phyloP scores from a whole-genome alignment of 2,113 vertebrate species.

The Boulengeromyrus knoepffleri region DNA sequence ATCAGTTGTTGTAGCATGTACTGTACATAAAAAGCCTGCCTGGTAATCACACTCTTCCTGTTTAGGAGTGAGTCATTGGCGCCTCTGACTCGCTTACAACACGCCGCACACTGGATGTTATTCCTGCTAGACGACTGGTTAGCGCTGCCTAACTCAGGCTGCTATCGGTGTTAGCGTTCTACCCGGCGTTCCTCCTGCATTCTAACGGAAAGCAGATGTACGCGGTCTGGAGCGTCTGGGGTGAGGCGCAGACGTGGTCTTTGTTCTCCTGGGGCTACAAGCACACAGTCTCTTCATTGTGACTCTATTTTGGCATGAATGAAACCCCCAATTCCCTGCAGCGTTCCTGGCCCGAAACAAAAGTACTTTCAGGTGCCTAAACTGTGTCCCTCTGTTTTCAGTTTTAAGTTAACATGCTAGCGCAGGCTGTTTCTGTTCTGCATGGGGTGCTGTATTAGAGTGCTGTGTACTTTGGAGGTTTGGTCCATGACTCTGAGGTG shows the following conservation, averaged over 20 bases:
- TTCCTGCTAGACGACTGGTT: background rate
- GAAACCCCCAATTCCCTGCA: background rate
- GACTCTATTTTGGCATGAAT: background rate
- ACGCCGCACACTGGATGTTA: background rate
- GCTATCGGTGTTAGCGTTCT: background rate
- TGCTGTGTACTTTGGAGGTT: background rate
- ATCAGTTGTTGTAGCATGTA: background rate
- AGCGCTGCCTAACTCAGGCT: background rate
- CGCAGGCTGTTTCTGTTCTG: background rate
- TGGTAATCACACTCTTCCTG: background rate
- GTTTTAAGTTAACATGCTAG: background rate
- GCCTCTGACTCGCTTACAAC: background rate
- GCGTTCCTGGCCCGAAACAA: background rate
- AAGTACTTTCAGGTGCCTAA: background rate
- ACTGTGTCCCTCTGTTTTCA: background rate
- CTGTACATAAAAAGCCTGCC: background rate
- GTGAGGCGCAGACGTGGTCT: background rate
- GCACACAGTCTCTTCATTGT: background rate
- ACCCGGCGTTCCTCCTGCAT: background rate
- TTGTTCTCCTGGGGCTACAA: conserved; percentile 22
- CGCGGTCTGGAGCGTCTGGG: background rate
- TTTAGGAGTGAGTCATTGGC: background rate
- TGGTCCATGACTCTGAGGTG: background rate
- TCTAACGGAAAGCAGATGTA: conserved; percentile 10
- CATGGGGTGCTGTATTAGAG: background rate